Conservation (phyloP, 2,888 invertebrate genomes). For the Itoplectis maculator region DNA sequence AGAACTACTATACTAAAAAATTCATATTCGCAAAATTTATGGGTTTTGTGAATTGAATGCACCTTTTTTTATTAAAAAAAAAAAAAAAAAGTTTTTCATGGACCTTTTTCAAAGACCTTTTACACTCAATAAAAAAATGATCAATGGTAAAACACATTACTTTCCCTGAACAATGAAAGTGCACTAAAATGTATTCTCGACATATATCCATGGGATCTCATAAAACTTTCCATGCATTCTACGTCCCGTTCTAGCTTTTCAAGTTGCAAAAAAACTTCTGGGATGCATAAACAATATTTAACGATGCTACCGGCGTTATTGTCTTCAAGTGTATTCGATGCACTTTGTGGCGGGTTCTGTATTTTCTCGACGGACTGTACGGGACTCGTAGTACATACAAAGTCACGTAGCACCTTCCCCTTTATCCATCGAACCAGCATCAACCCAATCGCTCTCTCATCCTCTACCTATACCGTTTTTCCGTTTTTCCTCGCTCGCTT, state of each 20-base stretch:
- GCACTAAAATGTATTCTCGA: background rate
- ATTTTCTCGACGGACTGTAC: slow-evolving; percentile 62
- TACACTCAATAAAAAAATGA: too few species aligned
- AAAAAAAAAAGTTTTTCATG: too few species aligned
- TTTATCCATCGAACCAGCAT: slow-evolving; percentile 60
- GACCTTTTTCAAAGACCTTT: too few species aligned
- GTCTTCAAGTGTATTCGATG: slow-evolving; percentile 31
- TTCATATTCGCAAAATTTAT: background rate
- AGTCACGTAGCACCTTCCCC: slow-evolving; percentile 65
- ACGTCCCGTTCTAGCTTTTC: slow-evolving; percentile 8
- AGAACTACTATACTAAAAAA: too few species aligned
- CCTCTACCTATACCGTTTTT: slow-evolving; percentile 5
- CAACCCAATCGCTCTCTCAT: slow-evolving; percentile 41
- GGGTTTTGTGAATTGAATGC: too few species aligned
- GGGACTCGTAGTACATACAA: slow-evolving; percentile 53
- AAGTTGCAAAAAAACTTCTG: background rate
- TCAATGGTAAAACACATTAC: background rate
- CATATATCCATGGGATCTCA: slow-evolving; percentile 8
- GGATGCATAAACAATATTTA: slow-evolving; percentile 37
- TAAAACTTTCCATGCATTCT: slow-evolving; percentile 10
- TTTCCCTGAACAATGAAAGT: background rate
- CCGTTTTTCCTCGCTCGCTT: slow-evolving; percentile 44
- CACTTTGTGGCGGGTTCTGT: slow-evolving; percentile 20
- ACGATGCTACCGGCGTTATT: slow-evolving; percentile 11
- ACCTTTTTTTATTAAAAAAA: too few species aligned